Percentiles rank a stretch among this genome's conserved stretches.
These are phyloP conservation scores for Nettapus auritus DNA, from an alignment of 2,113 vertebrate species.

Conservation along the genomic window DNA sequence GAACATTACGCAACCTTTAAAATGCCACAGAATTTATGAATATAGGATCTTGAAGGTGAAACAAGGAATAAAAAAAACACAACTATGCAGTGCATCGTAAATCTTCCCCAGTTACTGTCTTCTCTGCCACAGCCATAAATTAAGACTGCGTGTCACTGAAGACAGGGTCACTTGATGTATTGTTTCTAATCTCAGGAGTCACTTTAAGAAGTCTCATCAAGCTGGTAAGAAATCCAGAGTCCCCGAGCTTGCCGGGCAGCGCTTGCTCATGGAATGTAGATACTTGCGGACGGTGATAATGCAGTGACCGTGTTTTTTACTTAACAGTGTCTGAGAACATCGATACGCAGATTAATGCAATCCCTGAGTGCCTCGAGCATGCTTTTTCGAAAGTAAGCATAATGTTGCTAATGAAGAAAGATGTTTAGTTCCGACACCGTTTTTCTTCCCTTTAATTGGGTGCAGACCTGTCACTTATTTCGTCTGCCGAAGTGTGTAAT, in stretches of 20 bases:
- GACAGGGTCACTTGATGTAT: not conserved
- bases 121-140: not conserved
- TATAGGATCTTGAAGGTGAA: not conserved
- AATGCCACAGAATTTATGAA: not conserved
- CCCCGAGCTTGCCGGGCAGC: not conserved
- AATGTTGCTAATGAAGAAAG: not conserved
- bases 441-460: not conserved
- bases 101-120: not conserved
- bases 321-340: not conserved
- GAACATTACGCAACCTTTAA: not conserved
- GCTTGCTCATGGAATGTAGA: not conserved
- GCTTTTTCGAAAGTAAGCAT: not conserved
- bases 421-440: not conserved
- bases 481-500: constrained; percentile 6
- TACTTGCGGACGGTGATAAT: not conserved
- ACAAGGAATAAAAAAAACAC: not conserved
- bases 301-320: not conserved
- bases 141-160: not conserved
- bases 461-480: constrained; percentile 27
- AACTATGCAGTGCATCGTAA: not conserved
- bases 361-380: not conserved
- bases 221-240: not conserved
- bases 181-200: not conserved
- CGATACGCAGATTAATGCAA: not conserved
- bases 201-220: not conserved